A percentile compares a stretch with the other conserved stretches of the same genome.
These are phyloP conservation scores for Bilobella aurantiaca DNA, from an alignment of 1,140 invertebrate genomes.

Conservation along the genomic window DNA sequence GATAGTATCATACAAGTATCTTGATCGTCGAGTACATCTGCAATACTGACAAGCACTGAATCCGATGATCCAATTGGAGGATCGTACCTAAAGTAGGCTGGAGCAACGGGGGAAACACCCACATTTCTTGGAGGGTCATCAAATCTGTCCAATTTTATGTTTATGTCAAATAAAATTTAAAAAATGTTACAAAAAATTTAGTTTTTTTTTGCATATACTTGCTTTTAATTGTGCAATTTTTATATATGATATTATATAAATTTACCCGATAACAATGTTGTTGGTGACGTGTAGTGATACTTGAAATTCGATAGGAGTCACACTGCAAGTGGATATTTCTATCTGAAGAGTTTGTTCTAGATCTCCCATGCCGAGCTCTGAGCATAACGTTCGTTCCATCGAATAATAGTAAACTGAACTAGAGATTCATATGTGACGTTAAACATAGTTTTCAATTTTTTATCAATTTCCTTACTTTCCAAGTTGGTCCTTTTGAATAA, in stretches of 20 bases:
- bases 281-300: neutral
- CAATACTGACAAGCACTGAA: neutral
- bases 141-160: neutral
- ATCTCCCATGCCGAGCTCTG: neutral
- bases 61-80: neutral
- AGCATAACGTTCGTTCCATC: neutral
- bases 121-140: neutral
- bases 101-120: neutral
- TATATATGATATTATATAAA: too few relatives aligned
- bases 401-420: neutral
- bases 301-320: neutral
- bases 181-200: neutral
- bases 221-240: too few relatives aligned
- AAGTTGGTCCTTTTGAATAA: neutral
- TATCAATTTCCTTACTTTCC: neutral
- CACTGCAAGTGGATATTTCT: neutral
- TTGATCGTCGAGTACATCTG: neutral
- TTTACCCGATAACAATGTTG: neutral
- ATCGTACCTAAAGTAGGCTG: neutral
- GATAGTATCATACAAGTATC: constrained; percentile 23
- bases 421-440: neutral
- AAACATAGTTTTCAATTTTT: neutral
- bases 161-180: neutral
- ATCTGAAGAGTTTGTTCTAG: neutral
- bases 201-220: too few relatives aligned